Evolutionary conservation across 2,113 vertebrate genomes (phyloP).

Genomic region (Phyllopteryx taeniolatus): DNA sequence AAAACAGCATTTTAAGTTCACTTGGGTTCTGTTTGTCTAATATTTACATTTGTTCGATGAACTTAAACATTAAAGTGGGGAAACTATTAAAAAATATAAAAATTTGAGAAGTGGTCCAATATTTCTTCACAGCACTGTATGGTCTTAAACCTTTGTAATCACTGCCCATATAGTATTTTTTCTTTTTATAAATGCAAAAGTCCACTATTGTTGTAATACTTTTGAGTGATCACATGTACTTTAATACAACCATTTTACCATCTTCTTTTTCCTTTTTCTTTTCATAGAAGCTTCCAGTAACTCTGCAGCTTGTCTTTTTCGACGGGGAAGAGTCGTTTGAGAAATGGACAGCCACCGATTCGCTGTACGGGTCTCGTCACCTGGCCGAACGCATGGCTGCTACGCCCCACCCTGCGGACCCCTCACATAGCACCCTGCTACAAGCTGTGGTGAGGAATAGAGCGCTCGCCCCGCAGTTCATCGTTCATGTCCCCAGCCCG

Average conservation of each 20-base stretch:
- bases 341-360: conserved; percentile 83
- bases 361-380: conserved; percentile 86
- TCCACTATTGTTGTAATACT: too few relatives aligned
- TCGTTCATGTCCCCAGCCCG: neutral
- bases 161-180: too few relatives aligned
- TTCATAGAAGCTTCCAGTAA: conserved; percentile 66
- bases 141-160: too few relatives aligned
- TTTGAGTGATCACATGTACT: too few relatives aligned
- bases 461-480: neutral
- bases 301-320: conserved; percentile 86
- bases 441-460: conserved; percentile 78
- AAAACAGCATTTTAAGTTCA: too few relatives aligned
- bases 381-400: conserved; percentile 79
- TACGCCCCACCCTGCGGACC: conserved; percentile 60
- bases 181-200: too few relatives aligned
- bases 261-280: neutral
- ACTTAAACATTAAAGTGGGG: too few relatives aligned
- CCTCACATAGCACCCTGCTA: conserved; percentile 65
- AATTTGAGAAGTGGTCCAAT: too few relatives aligned
- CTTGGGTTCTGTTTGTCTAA: too few relatives aligned
- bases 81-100: too few relatives aligned
- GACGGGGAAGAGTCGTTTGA: conserved; percentile 87
- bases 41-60: too few relatives aligned
- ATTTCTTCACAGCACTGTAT: too few relatives aligned
- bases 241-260: neutral